These are phyloP conservation scores for Syngnathus rostellatus DNA, from an alignment of 2,797 vertebrate species.

Conservation along the genomic window DNA sequence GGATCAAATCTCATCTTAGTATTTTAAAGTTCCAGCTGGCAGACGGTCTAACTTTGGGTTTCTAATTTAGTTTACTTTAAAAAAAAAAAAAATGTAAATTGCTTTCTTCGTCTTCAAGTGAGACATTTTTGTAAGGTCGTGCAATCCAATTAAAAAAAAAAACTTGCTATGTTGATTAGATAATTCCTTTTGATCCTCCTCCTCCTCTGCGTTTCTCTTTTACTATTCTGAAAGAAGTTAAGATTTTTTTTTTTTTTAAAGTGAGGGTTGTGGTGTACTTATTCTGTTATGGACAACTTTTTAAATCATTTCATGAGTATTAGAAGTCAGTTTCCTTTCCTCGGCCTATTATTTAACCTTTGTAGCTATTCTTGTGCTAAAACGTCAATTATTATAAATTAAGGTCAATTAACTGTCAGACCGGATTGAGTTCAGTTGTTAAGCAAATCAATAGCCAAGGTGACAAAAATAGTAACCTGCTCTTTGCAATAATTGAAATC, in stretches of 20 bases:
- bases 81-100: background rate
- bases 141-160: background rate
- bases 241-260: background rate
- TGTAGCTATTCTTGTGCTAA: no score
- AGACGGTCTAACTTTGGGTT: background rate
- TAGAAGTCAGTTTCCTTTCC: no score
- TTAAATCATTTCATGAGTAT: no score
- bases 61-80: background rate
- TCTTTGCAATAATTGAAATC: background rate
- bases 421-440: no score
- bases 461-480: no score
- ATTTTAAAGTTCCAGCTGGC: slow-evolving; percentile 1
- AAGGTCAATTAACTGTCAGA: no score
- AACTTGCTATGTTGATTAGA: background rate
- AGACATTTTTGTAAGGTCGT: background rate
- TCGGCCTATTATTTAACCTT: no score
- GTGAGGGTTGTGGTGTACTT: no score
- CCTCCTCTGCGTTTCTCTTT: background rate
- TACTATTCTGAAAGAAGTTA: background rate
- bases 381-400: no score
- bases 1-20: slow-evolving; percentile 7
- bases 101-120: background rate
- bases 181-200: background rate
- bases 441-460: no score
- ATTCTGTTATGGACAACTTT: no score